A percentile compares a stretch with the other conserved stretches of the same genome.
These are phyloP conservation scores for Stenurella melanura DNA, from an alignment of 2,888 invertebrate species.

Conservation along the genomic window DNA sequence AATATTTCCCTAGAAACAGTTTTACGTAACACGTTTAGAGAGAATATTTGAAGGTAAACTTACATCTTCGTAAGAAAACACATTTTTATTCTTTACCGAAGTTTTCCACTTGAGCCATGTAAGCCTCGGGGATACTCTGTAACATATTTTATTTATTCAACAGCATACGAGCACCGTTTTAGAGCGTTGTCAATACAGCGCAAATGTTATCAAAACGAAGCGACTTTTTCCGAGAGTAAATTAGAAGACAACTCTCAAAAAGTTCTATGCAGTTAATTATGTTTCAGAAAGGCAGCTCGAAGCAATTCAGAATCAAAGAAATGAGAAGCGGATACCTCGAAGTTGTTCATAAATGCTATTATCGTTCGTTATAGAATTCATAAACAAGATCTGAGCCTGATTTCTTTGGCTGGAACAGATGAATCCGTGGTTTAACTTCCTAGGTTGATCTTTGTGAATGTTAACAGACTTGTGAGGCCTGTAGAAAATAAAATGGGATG, in stretches of 20 bases:
- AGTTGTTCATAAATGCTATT: conserved; percentile 22
- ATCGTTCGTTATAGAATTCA: conserved; percentile 40
- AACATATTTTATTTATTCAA: background rate
- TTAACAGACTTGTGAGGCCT: conserved; percentile 47
- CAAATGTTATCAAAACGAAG: background rate
- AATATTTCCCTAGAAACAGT: background rate
- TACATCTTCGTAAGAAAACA: background rate
- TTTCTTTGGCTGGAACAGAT: conserved; percentile 40
- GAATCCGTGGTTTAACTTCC: conserved; percentile 39
- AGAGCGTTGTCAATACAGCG: background rate
- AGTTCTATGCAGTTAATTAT: conserved; percentile 11
- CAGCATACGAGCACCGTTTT: background rate
- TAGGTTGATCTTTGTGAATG: conserved; percentile 39
- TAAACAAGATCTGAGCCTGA: conserved; percentile 41
- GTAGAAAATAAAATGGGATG: conserved; percentile 54
- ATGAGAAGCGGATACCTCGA: conserved; percentile 7
- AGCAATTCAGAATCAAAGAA: conserved; percentile 23
- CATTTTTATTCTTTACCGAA: background rate
- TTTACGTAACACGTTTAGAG: background rate
- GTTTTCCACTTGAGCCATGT: background rate
- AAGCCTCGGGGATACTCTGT: background rate
- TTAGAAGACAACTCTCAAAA: background rate
- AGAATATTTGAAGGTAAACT: background rate
- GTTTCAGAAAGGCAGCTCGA: background rate
- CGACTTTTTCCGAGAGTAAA: background rate